Base-by-base conservation (phyloP, 2,113 vertebrate genomes). In the Lepus timidus region DNA sequence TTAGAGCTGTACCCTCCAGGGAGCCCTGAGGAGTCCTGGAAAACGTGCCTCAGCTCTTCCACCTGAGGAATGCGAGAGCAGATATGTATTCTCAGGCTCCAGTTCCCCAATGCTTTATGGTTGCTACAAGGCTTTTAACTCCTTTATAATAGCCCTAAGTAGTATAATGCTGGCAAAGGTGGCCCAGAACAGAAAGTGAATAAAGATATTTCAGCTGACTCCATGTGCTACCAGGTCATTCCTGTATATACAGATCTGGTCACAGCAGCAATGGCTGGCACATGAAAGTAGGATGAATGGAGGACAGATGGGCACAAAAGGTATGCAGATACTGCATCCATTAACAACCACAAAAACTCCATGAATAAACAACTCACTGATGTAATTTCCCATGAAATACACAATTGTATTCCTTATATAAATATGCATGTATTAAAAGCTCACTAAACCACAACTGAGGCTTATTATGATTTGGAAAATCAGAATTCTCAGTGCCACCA, bases 301-400 rank as follows among this genome's bases (percentile, higher is more conserved):
- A 1, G 1, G 27, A 6, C 82, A 1, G 13, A 22, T 10, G 12
- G 55, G 22, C 2, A 36, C 3, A 13, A 39, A 39, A 44, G 11
- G 4, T 17, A 12, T 23, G 4, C 17, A 39, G 6, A 19, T 36
- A 36, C 52, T 5, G 10, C 0, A 16, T 51, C 52, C 17, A 58
- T 19, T 64, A 64, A 80, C 1, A 8, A 17, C 12, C 31, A 44
- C 36, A 49, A 36, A 20, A 6, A 1, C 23, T 12, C 9, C 2
- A 23, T 6, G 6, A 90, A 22, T 25, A 74, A 84, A 55, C 3
- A 39, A 51, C 62, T 23, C 19, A 68, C 2, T 27, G 3, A 58
- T 61, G 9, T 52, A 49, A 78, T 73, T 39, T 94, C 36, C 61
- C 27, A 31, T 29, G 36, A 78, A 16, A 36, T 13, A 36, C 6